Base-by-base conservation (phyloP, 2,888 invertebrate species). In the Aromia moschata region DNA sequence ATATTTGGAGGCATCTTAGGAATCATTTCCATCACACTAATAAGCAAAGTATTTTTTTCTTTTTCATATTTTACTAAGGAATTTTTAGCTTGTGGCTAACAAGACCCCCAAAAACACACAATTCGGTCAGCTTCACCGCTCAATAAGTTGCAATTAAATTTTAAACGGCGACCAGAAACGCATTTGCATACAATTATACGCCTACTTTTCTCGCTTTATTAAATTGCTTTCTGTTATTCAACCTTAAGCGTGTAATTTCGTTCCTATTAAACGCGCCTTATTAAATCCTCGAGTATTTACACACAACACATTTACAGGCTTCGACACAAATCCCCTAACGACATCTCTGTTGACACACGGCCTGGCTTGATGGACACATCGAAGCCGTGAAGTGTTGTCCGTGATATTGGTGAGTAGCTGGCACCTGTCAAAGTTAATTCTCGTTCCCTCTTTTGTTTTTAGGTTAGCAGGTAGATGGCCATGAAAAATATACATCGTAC, bases 331-430 rank as follows among this genome's bases (percentile, higher is more conserved):
- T 33, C 33, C n/a, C 33, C n/a, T 33, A 33, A 33, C n/a, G 33
- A 33, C 33, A 33, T 33, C 33, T 33, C n/a, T 33, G 33, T 33
- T 33, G 33, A 33, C 33, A 33, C 33, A 33, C 33, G n/a, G n/a
- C 33, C 33, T 9, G 33, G 33, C 11, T 33, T 33, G 33, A 33
- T 33, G 10, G 33, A 11, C 33, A 10, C 33, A 33, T 33, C n/a
- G 33, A 33, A 5, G n/a, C 2, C 33, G n/a, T 33, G 9, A 33
- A 33, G 33, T 33, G n/a, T 33, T 33, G 25, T 4, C n/a, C 25
- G 10, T 33, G n/a, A 10, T 11, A 10, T 11, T 33, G 33, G 5
- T 11, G 33, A 10, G 33, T 33, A 33, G 33, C 33, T 25, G 25
- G 25, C 25, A 25, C 25, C 25, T 25, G 4, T n/a, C n/a, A n/a